A percentile compares a stretch with the other conserved stretches of the same genome.
Evolutionary conservation across 2,888 invertebrate species (phyloP).

Genomic region (Pimpla rufipes): DNA sequence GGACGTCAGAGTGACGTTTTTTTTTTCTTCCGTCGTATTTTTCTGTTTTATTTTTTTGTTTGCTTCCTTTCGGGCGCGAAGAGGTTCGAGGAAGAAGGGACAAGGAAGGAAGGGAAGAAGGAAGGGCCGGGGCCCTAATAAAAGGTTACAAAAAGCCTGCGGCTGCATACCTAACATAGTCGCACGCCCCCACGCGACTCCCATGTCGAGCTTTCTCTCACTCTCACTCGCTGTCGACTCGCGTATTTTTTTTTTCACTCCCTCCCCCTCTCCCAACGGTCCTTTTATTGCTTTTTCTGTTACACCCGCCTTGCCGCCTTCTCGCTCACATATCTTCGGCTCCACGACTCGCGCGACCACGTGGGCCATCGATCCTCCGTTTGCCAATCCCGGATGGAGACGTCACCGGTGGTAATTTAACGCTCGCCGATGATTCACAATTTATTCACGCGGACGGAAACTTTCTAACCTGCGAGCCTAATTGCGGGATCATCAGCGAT

Average conservation of each 20-base stretch:
- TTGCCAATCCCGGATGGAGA: conserved; percentile 18
- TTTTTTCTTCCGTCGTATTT: conserved; percentile 12
- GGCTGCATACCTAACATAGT: conserved; percentile 80
- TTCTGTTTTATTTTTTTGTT: not conserved
- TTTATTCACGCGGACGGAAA: not conserved
- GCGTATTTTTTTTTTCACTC: conserved; percentile 19
- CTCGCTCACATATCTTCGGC: not conserved
- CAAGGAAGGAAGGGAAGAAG: conserved; percentile 56
- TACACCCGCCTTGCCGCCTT: conserved; percentile 7
- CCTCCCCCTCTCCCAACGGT: conserved; percentile 21
- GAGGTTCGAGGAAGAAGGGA: conserved; percentile 40
- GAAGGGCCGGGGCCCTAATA: conserved; percentile 71
- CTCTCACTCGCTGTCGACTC: conserved; percentile 20
- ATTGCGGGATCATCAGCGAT: not conserved
- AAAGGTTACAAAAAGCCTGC: conserved; percentile 76
- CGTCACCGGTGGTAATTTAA: conserved; percentile 1
- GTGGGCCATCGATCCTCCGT: conserved; percentile 3
- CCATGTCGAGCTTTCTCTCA: conserved; percentile 65
- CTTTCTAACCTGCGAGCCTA: not conserved
- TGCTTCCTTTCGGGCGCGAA: conserved; percentile 12
- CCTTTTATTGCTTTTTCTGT: conserved; percentile 27
- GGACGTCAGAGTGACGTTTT: conserved; percentile 72
- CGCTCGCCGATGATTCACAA: conserved; percentile 22
- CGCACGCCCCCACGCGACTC: conserved; percentile 81
- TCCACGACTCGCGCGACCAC: not conserved